A percentile compares a stretch with the other conserved stretches of the same genome.
Conservation (phyloP, 1,140 invertebrate species). For the Polyergus mexicanus region DNA sequence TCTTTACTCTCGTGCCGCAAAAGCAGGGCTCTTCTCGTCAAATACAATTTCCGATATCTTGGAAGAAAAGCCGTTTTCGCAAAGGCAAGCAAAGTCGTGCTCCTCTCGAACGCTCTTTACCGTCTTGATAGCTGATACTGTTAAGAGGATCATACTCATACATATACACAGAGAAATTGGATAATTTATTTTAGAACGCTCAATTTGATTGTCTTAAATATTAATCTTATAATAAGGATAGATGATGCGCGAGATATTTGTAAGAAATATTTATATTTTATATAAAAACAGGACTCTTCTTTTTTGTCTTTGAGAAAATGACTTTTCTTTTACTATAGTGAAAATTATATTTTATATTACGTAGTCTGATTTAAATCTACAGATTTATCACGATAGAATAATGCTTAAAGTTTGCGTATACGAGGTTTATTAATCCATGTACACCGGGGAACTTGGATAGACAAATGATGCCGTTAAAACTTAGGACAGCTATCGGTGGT, state of each 20-base stretch:
- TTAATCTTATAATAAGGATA: conserved; percentile 1
- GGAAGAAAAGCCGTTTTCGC: conserved; percentile 52
- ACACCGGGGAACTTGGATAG: conserved; percentile 27
- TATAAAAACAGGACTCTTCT: too few relatives aligned
- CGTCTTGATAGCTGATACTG: conserved; percentile 63
- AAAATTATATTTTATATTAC: too few relatives aligned
- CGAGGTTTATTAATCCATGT: conserved; percentile 45
- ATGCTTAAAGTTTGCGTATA: conserved; percentile 17
- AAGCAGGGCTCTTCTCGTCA: conserved; percentile 47
- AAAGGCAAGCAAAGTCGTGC: conserved; percentile 60
- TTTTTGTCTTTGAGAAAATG: too few relatives aligned
- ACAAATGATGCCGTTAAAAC: conserved; percentile 54
- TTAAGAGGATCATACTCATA: conserved; percentile 39
- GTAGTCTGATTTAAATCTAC: conserved; percentile 20
- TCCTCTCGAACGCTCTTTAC: conserved; percentile 57
- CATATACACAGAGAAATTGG: conserved; percentile 14
- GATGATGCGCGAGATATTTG: background rate
- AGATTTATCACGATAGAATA: conserved; percentile 6
- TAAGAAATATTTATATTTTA: background rate
- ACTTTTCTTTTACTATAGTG: too few relatives aligned
- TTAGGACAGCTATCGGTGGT: conserved; percentile 44
- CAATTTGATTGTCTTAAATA: conserved; percentile 4
- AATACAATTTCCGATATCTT: conserved; percentile 61
- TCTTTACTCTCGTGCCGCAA: conserved; percentile 30
- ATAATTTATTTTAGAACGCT: conserved; percentile 8